Base-by-base conservation (phyloP, 2,113 vertebrate species). In the Urocitellus parryii region DNA sequence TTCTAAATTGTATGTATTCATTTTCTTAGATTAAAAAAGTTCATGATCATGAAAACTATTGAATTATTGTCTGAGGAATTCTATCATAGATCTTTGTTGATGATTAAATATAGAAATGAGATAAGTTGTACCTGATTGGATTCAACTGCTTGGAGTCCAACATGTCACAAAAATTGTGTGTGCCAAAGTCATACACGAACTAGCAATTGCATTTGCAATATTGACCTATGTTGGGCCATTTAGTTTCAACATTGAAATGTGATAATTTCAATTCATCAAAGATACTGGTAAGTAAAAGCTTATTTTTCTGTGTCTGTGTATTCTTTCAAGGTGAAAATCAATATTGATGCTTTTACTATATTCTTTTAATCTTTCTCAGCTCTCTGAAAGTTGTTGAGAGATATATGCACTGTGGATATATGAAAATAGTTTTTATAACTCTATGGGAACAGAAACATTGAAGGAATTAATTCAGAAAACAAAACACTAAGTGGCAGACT, bases 1-100 rank as follows among this genome's bases (percentile, higher is more conserved):
- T 87, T 85, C 29, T 79, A 79, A 93, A 93, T 51, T 56, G 16
- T 2, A 80, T 29, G 1, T 11, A 29, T 84, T 83, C 3, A 53
- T 34, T 67, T 92, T 86, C 29, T 61, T 78, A 22, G 8, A 77
- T 92, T 86, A 86, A 88, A 86, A 88, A 74, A 12, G 1, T 58
- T 73, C 78, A 45, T 14, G 18, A 68, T 88, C 48, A 68, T 48
- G 4, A 86, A 74, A 25, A 45, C 56, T 53, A 48, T 32, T 81
- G 29, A 83, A 76, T 80, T 93, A 17, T 20, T 93, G 34, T n/a
- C 92, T 96, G 11, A 88, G 39, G 12, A 93, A 77, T 25, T 91
- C 51, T 73, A 68, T n/a, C 32, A 68, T 8, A 53, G 6, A 88
- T 45, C 9, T 83, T 86, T 70, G 1, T 65, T 20, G 48, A 88